Evolutionary conservation across 1,140 invertebrate species (phyloP), one percentile per base, ranked within the genome.

Genomic region (Portunus trituberculatus): DNA sequence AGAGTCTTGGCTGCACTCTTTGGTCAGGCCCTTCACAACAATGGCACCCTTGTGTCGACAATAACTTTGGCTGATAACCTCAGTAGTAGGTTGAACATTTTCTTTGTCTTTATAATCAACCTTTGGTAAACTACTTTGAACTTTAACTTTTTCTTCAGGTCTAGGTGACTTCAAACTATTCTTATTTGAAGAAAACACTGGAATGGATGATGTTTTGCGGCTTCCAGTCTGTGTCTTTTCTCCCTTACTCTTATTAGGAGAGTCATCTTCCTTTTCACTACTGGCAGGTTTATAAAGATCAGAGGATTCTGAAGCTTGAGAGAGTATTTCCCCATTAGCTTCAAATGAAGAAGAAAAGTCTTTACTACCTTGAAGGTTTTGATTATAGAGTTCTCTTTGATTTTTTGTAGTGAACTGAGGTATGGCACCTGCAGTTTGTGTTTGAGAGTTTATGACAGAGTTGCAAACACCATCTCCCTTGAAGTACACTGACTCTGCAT

Each of bases 11-110:
- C 82, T 46, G n/a, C 39, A 82, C 28, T 94, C 87, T 39, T 59
- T 46, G 39, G 59, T 48, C 31, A 84, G 20, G 10, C 87, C 87
- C 82, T 94, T 94, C n/a, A 94, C 93, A 28, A 94, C 88, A 31
- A 94, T 91, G 76, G 93, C 39, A 7, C 93, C 93, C 83, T 84
- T 94, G 12, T 94, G 93, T 14, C 67, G 48, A 91, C 28, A 83
- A 67, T 91, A 90, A n/a, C 88, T 88, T 45, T 91, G 93, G 52
- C 67, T 91, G 20, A 45, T 29, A n/a, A 94, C 87, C n/a, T 59
- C 32, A 48, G 67, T 84, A 88, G 48, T 46, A 25, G 88, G 87
- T 52, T 32, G 83, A 45, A 91, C n/a, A 82, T 91, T 90, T 83
- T 94, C 93, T 20, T 88, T 29, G 39, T 94, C 93, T 45, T 84